Evolutionary conservation across 30 jellyfish, hydroid and myxozoan species (phyloP), one percentile per base, ranked within the genome.

Genomic region (Turritopsis dohrnii): DNA sequence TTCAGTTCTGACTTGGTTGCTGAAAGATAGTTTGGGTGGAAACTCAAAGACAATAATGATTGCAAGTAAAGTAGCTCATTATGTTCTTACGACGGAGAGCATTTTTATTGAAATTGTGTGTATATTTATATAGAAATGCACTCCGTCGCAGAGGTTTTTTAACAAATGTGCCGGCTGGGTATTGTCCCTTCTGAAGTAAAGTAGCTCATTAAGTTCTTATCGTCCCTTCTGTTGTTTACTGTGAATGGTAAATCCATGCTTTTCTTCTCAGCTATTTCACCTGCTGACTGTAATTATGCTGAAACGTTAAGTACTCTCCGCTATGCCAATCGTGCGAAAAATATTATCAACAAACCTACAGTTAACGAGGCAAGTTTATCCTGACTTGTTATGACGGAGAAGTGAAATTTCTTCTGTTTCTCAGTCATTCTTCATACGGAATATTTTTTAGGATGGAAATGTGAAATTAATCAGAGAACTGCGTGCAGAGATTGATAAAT

Each of bases 311-410:
- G 99, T 41, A 94, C 99, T 1, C 88, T 94, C 9, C 96, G 99
- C 21, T 94, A 94, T 86, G 99, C 99, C 17, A 94, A 94, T 88
- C 83, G 99, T 74, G 99, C 99, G 21, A 94, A 94, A 84, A 94
- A 94, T 66, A 94, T 94, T 77, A 94, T 94, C 80, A 94, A 94
- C 81, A 94, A 94, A 71, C 99, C 99, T 0, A 94, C 99, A 31
- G 99, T 94, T 22, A 94, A 94, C 74, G 99, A 94, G 99, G 99
- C 88, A 52, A 52, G 74, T 1, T 52, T 7, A 25, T 21, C 19
- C 21, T 75, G 19, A 21, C 17, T 69, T 69, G 77, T 69, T n/a
- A 41, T 41, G 13, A 41, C 13, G 13, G 60, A 41, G 60, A 5
- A 41, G 60, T 41, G 9, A 41, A 41, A 13, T 41, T 41, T 13